phyloP scores from a whole-genome alignment of 1,140 invertebrate genomes.

The Liolophura sinensis region DNA sequence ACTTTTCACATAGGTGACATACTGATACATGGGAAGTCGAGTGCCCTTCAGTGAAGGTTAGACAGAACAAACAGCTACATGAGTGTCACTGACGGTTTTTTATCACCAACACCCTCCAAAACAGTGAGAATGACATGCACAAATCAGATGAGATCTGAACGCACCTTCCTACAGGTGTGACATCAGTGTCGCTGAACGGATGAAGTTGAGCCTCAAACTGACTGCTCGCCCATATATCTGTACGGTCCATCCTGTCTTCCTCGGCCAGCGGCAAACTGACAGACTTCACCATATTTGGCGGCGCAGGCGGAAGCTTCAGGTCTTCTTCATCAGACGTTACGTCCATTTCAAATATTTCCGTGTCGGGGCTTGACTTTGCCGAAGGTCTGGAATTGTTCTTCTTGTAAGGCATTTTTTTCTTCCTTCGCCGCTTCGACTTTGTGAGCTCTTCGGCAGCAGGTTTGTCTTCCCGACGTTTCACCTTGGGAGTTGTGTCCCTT shows the following conservation, averaged over 20 bases:
- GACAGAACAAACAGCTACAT: too few species aligned
- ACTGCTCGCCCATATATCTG: constrained; percentile 39
- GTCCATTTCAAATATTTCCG: constrained; percentile 63
- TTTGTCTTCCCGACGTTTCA: background rate
- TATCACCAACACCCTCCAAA: too few species aligned
- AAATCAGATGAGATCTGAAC: constrained; percentile 25
- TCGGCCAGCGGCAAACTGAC: constrained; percentile 31
- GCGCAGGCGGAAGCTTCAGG: constrained; percentile 38
- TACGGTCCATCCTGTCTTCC: constrained; percentile 35
- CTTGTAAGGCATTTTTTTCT: too few species aligned
- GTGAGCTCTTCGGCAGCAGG: too few species aligned
- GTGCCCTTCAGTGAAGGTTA: too few species aligned
- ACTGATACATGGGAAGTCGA: too few species aligned
- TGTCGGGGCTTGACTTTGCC: constrained; percentile 8
- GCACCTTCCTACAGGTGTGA: constrained; percentile 70
- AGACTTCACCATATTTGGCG: constrained; percentile 55
- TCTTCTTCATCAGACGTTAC: constrained; percentile 54
- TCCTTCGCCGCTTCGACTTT: too few species aligned
- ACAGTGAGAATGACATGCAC: too few species aligned
- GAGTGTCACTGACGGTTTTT: too few species aligned
- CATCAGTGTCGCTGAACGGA: constrained; percentile 91
- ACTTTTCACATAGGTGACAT: too few species aligned
- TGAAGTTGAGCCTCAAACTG: constrained; percentile 67
- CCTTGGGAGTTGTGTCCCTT: too few species aligned
- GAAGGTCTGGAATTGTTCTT: too few species aligned